phyloP scores from a whole-genome alignment of 1,140 invertebrate genomes.

The Lepidurus packardi region DNA sequence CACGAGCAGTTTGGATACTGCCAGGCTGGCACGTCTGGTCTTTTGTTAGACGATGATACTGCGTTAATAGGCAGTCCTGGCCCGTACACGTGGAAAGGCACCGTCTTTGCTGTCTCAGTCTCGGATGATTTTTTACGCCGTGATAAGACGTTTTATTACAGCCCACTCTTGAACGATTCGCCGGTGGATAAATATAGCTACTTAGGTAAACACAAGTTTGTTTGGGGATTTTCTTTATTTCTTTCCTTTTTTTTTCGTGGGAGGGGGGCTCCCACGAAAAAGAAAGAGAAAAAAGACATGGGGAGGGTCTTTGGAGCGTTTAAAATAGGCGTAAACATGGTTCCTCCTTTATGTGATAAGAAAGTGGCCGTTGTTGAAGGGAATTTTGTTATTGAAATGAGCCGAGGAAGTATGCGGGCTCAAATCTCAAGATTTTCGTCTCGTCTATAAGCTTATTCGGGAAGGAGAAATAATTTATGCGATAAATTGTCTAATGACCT shows the following conservation, averaged over 20 bases:
- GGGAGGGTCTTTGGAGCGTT: neutral
- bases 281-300: neutral
- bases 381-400: neutral
- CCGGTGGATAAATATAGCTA: slow-evolving; percentile 87
- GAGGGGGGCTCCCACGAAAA: neutral
- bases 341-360: neutral
- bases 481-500: neutral
- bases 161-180: slow-evolving; percentile 58
- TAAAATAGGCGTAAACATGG: neutral
- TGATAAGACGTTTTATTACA: slow-evolving; percentile 72
- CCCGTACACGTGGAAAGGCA: slow-evolving; percentile 76
- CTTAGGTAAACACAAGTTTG: slow-evolving; percentile 48
- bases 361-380: neutral
- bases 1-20: slow-evolving; percentile 86
- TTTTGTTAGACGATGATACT: slow-evolving; percentile 69
- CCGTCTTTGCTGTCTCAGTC: slow-evolving; percentile 70
- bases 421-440: too few species aligned
- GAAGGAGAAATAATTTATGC: neutral
- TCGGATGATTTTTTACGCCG: slow-evolving; percentile 65
- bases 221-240: slow-evolving; percentile 28
- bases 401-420: too few species aligned
- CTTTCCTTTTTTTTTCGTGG: slow-evolving; percentile 28
- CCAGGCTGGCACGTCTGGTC: slow-evolving; percentile 82
- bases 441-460: neutral
- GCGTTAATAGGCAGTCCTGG: slow-evolving; percentile 79